Conservation (phyloP, 2,888 invertebrate genomes). For the Alsophila aescularia region DNA sequence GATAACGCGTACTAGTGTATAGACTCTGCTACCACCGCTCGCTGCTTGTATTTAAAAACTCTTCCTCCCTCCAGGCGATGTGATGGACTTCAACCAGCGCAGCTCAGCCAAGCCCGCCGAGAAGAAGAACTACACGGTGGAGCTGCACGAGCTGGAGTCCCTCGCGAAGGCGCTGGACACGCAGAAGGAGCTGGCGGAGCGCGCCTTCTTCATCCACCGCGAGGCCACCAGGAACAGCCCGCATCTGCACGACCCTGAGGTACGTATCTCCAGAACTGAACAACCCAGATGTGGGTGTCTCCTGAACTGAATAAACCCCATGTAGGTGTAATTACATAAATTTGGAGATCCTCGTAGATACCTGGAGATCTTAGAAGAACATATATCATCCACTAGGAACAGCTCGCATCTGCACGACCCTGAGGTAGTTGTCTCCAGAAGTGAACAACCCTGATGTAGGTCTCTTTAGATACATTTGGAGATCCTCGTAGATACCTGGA, state of each 20-base stretch:
- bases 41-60: background rate
- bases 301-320: too few relatives aligned
- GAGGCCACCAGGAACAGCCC: slow-evolving; percentile 84
- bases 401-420: slow-evolving; percentile 86
- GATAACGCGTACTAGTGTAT: too few relatives aligned
- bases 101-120: slow-evolving; percentile 53
- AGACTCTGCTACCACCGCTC: too few relatives aligned
- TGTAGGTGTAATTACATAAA: too few relatives aligned
- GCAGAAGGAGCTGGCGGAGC: slow-evolving; percentile 88
- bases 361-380: too few relatives aligned
- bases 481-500: too few relatives aligned
- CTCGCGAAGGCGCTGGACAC: slow-evolving; percentile 90
- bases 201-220: slow-evolving; percentile 88
- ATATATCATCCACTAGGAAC: slow-evolving; percentile 83
- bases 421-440: slow-evolving; percentile 70
- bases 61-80: slow-evolving; percentile 55
- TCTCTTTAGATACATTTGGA: too few relatives aligned
- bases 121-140: slow-evolving; percentile 76
- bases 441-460: too few relatives aligned
- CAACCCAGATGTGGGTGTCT: too few relatives aligned
- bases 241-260: slow-evolving; percentile 87
- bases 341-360: too few relatives aligned
- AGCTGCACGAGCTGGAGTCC: slow-evolving; percentile 88
- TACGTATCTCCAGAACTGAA: slow-evolving; percentile 44
- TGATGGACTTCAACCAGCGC: slow-evolving; percentile 73